phyloP scores from a whole-genome alignment of 2,888 invertebrate species.

The Leucoma salicis region DNA sequence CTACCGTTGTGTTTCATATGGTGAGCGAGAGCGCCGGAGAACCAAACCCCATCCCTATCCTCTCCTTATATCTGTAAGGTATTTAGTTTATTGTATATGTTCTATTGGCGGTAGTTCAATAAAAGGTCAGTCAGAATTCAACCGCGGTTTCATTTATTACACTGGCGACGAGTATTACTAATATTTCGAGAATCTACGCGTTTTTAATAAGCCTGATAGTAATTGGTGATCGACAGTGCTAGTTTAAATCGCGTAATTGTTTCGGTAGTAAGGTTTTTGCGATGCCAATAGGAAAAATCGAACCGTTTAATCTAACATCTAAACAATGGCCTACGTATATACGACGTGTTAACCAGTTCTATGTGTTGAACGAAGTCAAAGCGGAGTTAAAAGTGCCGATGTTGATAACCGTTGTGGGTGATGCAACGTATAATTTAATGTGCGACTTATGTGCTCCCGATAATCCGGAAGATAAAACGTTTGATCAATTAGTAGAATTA shows the following conservation, averaged over 20 bases:
- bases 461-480: neutral
- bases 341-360: neutral
- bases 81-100: too few species aligned
- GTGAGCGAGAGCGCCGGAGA: too few species aligned
- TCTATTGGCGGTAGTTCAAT: too few species aligned
- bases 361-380: neutral
- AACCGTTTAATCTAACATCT: neutral
- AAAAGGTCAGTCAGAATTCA: neutral
- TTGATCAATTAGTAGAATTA: neutral
- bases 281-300: neutral
- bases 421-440: too few species aligned
- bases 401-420: neutral
- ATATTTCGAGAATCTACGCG: neutral
- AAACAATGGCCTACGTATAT: neutral
- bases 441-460: conserved; percentile 1
- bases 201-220: neutral
- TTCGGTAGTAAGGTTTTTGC: neutral
- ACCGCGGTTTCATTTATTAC: neutral
- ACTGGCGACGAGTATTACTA: neutral
- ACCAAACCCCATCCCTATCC: too few species aligned
- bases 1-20: too few species aligned
- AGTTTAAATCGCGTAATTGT: too few species aligned
- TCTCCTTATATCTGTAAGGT: too few species aligned
- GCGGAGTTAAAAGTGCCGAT: neutral
- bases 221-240: neutral